Conservation (phyloP, 2,888 invertebrate species). For the Schrankia costaestrigalis region DNA sequence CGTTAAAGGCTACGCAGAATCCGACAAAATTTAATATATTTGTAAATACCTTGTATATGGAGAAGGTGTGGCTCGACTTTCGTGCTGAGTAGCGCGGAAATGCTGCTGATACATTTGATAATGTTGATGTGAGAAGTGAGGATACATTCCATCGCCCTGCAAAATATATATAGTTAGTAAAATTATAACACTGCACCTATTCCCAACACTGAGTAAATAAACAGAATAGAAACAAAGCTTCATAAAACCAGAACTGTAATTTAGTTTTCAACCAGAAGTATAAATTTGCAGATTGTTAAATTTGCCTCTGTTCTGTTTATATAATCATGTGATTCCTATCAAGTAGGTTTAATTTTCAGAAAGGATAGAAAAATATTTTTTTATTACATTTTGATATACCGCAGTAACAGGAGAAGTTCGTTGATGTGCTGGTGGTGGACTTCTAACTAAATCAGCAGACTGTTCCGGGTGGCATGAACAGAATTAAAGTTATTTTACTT, state of each 20-base stretch:
- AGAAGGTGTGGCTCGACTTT: constrained; percentile 62
- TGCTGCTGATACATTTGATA: constrained; percentile 78
- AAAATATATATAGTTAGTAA: constrained; percentile 34
- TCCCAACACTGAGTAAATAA: too few species aligned
- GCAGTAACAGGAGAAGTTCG: constrained; percentile 86
- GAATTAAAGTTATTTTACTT: constrained; percentile 36
- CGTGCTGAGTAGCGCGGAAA: constrained; percentile 74
- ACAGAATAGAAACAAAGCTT: too few species aligned
- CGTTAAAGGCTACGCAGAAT: too few species aligned
- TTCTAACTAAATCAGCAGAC: constrained; percentile 84
- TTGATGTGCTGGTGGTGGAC: constrained; percentile 93
- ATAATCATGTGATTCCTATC: too few species aligned
- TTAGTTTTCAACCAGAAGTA: too few species aligned
- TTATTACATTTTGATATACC: constrained; percentile 77
- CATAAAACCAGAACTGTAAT: too few species aligned
- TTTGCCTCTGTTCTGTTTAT: too few species aligned
- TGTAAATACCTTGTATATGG: constrained; percentile 50
- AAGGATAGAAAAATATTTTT: constrained; percentile 23
- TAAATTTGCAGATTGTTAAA: too few species aligned
- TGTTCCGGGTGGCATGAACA: constrained; percentile 77
- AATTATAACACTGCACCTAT: too few species aligned
- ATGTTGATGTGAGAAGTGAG: constrained; percentile 76
- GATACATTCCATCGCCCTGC: constrained; percentile 75
- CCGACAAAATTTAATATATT: too few species aligned
- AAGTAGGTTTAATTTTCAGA: too few species aligned